These are phyloP conservation scores for Diarsia dahlii DNA, from an alignment of 2,888 invertebrate genomes.

Conservation along the genomic window DNA sequence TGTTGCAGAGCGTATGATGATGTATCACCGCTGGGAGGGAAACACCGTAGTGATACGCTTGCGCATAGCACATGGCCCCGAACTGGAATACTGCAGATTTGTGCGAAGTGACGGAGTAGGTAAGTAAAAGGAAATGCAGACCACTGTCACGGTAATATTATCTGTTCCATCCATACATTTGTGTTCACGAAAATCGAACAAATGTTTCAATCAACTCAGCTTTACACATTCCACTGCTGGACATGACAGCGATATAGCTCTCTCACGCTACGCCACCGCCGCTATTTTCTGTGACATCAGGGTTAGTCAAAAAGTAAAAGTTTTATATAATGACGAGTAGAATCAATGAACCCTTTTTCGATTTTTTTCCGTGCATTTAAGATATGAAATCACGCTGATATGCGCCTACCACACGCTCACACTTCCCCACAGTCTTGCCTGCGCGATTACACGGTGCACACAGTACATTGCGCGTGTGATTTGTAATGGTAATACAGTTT, in stretches of 20 bases:
- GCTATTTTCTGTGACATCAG: not conserved
- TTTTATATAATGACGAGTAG: not conserved
- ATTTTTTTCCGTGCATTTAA: too few species aligned
- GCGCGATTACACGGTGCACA: too few species aligned
- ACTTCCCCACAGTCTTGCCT: too few species aligned
- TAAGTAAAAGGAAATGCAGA: constrained; percentile 56
- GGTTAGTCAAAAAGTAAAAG: not conserved
- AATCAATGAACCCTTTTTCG: not conserved
- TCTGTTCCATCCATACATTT: not conserved
- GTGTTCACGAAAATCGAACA: too few species aligned
- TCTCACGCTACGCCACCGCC: not conserved
- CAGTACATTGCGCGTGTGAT: too few species aligned
- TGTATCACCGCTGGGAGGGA: constrained; percentile 6
- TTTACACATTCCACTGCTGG: not conserved
- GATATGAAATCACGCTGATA: not conserved
- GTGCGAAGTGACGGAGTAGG: constrained; percentile 83
- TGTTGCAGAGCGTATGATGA: constrained; percentile 22
- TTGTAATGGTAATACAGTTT: too few species aligned
- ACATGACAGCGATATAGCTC: not conserved
- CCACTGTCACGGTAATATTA: too few species aligned
- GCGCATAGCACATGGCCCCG: not conserved
- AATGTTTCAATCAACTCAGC: too few species aligned
- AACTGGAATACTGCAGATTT: constrained; percentile 84
- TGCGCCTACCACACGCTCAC: too few species aligned
- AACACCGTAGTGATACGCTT: constrained; percentile 64